Evolutionary conservation across 2,797 vertebrate species (phyloP).

Genomic region (Cirrhinus mrigala): DNA sequence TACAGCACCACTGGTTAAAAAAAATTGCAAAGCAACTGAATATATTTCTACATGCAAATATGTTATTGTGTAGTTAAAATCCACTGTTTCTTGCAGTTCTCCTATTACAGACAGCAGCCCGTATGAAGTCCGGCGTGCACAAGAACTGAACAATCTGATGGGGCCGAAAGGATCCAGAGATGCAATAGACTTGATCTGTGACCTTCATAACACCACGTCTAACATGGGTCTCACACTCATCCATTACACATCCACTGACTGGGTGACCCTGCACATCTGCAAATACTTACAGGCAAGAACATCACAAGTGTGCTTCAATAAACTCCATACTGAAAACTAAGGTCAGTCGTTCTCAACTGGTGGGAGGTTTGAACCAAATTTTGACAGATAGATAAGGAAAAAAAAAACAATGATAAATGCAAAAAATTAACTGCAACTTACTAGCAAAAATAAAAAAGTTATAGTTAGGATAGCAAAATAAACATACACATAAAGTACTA

Average conservation of each 20-base stretch:
- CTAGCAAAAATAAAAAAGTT: too few relatives aligned
- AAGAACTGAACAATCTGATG: constrained; percentile 75
- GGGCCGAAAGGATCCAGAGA: constrained; percentile 70
- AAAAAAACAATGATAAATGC: too few relatives aligned
- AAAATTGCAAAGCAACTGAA: too few relatives aligned
- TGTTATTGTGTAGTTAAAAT: not conserved
- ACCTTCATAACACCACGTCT: constrained; percentile 84
- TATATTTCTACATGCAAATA: not conserved
- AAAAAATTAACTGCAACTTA: too few relatives aligned
- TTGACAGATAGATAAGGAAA: not conserved
- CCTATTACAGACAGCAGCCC: constrained; percentile 68
- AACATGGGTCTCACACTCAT: constrained; percentile 84
- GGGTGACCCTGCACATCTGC: constrained; percentile 79
- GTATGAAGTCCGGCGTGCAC: constrained; percentile 75
- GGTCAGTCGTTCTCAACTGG: not conserved
- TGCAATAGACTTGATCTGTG: constrained; percentile 74
- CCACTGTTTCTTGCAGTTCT: constrained; percentile 58
- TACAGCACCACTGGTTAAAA: too few relatives aligned
- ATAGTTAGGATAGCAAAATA: too few relatives aligned
- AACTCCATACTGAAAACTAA: not conserved
- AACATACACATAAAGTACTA: not conserved
- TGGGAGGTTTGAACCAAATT: not conserved
- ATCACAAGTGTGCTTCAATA: not conserved
- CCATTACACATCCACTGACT: constrained; percentile 53
- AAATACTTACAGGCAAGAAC: constrained; percentile 78